Percentiles rank a stretch among this genome's conserved stretches.
These are phyloP conservation scores for Mycalesis mineus DNA, from an alignment of 2,888 invertebrate species.

Conservation along the genomic window DNA sequence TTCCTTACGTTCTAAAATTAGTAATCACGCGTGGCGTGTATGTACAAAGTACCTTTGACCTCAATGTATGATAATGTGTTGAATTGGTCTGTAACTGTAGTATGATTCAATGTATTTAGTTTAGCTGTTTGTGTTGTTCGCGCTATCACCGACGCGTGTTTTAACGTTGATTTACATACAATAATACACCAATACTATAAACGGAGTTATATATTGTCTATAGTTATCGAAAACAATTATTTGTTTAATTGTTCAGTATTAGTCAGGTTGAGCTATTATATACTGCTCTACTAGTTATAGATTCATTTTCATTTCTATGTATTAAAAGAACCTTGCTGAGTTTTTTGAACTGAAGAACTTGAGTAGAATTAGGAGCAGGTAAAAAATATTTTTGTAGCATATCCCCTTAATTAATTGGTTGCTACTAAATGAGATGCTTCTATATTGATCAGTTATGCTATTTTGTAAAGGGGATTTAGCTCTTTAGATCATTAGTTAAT, in stretches of 20 bases:
- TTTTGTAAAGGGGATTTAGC: no score
- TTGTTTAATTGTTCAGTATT: neutral
- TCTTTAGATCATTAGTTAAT: no score
- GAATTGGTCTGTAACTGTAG: constrained; percentile 11
- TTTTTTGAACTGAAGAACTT: no score
- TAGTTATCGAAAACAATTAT: neutral
- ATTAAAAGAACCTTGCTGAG: no score
- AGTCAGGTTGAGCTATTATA: no score
- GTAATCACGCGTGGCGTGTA: constrained; percentile 21
- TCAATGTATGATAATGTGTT: constrained; percentile 19
- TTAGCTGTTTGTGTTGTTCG: neutral
- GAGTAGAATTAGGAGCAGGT: no score
- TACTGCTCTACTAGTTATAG: no score
- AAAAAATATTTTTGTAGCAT: no score
- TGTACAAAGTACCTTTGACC: constrained; percentile 29
- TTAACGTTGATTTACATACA: constrained; percentile 18
- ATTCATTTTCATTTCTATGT: no score
- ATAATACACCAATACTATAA: constrained; percentile 15
- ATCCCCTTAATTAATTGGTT: no score
- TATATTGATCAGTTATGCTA: no score
- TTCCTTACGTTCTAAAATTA: constrained; percentile 26
- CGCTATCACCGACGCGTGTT: constrained; percentile 2
- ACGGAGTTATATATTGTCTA: neutral
- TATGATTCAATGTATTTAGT: constrained; percentile 5
- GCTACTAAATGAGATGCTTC: no score